Evolutionary conservation across 1,140 invertebrate species (phyloP), one percentile per base, ranked within the genome.

Genomic region (Anadara kagoshimensis): DNA sequence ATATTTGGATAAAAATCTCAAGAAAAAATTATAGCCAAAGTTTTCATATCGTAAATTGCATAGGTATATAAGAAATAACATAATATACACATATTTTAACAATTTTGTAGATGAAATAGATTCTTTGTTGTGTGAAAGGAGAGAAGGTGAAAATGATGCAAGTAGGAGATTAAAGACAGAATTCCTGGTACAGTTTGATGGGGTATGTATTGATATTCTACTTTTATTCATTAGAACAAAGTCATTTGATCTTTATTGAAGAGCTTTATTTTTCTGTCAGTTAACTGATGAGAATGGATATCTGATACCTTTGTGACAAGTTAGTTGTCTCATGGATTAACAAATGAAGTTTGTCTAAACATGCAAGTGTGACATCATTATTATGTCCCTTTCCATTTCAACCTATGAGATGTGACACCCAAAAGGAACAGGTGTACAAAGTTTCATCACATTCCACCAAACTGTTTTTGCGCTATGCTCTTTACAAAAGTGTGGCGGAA

Each of bases 81-180:
- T 14, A 49, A 22, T 47, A 36, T 43, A 53, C 41, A 24, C n/a
- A 18, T 22, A 18, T 63, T 73, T 61, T 67, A 49, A 68, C 72
- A 45, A 51, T 56, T 51, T 73, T 82, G 24, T 73, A 88, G 97
- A 99, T 90, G 97, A 99, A 90, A 95, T 99, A 29, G 97, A 99
- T 90, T 98, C 97, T 5, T 86, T 99, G 43, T 90, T 99, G 20
- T 97, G 95, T 73, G 95, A 97, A 89, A 91, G 97, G 51, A 94
- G 94, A 69, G 95, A 96, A 82, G 94, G 94, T 74, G 98, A 99
- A 89, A 97, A 99, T 88, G 97, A 99, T 90, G 96, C 96, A 45
- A 97, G 95, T 62, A 90, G 97, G 20, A 92, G 97, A 73, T 91
- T 99, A 8, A 99, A 99, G 92, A 99, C 98, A 0, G 97, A 99